Percentiles rank a stretch among this genome's conserved stretches.
These are phyloP conservation scores for Sarotherodon lohbergeri DNA, from an alignment of 2,113 vertebrate species.

Conservation along the genomic window DNA sequence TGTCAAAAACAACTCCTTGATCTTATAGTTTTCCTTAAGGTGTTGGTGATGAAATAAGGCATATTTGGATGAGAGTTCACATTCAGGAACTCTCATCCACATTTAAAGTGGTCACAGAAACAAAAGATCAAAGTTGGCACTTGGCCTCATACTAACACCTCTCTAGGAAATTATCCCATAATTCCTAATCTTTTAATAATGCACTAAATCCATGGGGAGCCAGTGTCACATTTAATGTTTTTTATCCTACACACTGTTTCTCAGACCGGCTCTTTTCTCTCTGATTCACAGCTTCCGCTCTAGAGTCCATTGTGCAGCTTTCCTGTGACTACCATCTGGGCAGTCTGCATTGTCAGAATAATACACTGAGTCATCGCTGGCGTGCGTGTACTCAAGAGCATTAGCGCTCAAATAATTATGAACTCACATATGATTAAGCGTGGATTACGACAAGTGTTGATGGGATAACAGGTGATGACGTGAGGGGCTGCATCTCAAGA, in stretches of 20 bases:
- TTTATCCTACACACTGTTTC: background rate
- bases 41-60: background rate
- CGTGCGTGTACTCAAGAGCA: background rate
- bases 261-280: background rate
- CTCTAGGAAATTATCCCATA: background rate
- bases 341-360: constrained; percentile 29
- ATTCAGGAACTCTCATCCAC: background rate
- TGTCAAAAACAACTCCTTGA: constrained; percentile 21
- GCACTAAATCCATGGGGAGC: background rate
- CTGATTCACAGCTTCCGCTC: constrained; percentile 16
- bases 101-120: background rate
- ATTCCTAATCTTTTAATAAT: background rate
- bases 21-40: background rate
- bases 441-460: background rate
- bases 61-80: background rate
- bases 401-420: background rate
- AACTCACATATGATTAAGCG: background rate
- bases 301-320: constrained; percentile 29
- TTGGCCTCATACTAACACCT: background rate
- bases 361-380: constrained; percentile 33
- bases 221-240: background rate
- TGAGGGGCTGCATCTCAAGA: background rate
- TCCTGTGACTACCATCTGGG: constrained; percentile 55
- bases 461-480: background rate
- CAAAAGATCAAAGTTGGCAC: background rate